Evolutionary conservation across 2,797 vertebrate genomes (phyloP).

Genomic region (Rhynchotus rufescens): DNA sequence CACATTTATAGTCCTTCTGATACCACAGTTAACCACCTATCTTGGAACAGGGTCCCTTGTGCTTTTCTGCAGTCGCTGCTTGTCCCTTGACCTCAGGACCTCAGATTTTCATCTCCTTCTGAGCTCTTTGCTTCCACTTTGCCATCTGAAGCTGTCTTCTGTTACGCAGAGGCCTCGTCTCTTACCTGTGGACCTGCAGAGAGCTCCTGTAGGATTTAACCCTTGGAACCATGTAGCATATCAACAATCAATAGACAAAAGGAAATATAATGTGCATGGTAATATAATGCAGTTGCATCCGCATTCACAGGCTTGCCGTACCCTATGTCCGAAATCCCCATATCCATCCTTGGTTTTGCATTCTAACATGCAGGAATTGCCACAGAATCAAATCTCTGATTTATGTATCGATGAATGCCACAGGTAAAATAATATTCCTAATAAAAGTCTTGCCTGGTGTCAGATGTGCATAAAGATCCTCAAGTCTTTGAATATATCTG

Average conservation of each 20-base stretch:
- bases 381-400: neutral
- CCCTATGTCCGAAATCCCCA: neutral
- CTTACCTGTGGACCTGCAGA: neutral
- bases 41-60: neutral
- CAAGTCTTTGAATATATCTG: conserved; percentile 10
- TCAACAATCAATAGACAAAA: neutral
- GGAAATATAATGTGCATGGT: neutral
- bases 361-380: conserved; percentile 40
- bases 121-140: conserved; percentile 26
- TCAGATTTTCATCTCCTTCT: neutral
- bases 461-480: neutral
- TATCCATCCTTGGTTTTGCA: neutral
- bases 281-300: neutral
- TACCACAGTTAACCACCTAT: neutral
- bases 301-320: neutral
- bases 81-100: neutral
- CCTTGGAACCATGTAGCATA: neutral
- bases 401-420: conserved; percentile 38
- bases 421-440: conserved; percentile 4
- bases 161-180: neutral
- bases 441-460: conserved; percentile 6
- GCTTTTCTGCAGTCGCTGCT: neutral
- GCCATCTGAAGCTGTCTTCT: neutral
- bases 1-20: neutral
- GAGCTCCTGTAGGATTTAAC: neutral